Conservation (phyloP, 2,797 vertebrate genomes). For the Leucoraja ocellata region DNA sequence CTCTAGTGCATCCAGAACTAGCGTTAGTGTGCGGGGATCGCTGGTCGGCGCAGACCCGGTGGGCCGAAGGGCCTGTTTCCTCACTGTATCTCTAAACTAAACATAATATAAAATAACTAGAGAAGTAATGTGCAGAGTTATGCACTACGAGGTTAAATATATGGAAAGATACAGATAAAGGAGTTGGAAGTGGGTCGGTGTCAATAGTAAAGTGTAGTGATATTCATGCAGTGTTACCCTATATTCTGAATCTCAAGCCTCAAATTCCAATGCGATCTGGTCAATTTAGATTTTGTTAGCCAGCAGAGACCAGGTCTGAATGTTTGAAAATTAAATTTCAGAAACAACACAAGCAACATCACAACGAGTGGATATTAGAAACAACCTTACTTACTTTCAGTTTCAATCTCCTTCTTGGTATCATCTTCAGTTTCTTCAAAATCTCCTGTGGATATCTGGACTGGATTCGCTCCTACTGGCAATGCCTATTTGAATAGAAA, state of each 20-base stretch:
- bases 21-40: no score
- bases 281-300: neutral
- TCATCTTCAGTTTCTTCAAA: conserved; percentile 83
- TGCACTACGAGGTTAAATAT: neutral
- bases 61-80: no score
- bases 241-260: neutral
- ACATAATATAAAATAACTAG: neutral
- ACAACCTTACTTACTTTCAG: conserved; percentile 69
- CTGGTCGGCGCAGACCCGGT: no score
- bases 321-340: neutral
- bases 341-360: neutral
- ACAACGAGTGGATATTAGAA: neutral
- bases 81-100: neutral
- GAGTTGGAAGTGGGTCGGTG: neutral
- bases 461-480: conserved; percentile 82
- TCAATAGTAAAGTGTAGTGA: neutral
- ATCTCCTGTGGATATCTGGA: conserved; percentile 90
- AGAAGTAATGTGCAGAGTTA: neutral
- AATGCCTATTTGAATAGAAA: conserved; percentile 54
- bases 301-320: neutral
- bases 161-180: no score
- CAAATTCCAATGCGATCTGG: neutral
- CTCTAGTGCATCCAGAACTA: no score
- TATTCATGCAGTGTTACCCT: neutral
- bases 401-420: conserved; percentile 61